Evolutionary conservation across 1,140 invertebrate genomes (phyloP), one percentile per base, ranked within the genome.

Genomic region (Drosophila varians): DNA sequence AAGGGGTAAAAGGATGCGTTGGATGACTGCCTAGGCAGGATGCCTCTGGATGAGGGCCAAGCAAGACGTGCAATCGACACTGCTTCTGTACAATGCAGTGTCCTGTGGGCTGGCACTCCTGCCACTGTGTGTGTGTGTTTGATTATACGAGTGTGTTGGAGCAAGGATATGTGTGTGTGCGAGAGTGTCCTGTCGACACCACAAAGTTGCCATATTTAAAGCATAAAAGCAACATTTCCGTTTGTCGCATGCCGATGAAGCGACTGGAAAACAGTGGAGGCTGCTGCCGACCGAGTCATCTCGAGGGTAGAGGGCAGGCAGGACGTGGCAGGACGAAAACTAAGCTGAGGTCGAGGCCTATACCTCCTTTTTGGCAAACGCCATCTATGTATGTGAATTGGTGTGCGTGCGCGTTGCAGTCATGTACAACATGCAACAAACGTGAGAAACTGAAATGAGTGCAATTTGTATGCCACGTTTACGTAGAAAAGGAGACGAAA

Each of bases 181-280:
- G 23, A 54, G 45, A 53, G 52, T 55, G 26, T 52, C 36, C 36
- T 66, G 58, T 69, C 62, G 73, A 62, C 77, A 87, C 82, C 82
- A 87, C 82, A 87, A 87, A 87, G 82, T 87, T 87, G 82, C 82
- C 82, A 87, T 87, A 87, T 87, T 87, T 87, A 87, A 87, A 87
- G 82, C 82, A 87, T 87, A 87, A 87, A 87, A 87, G 82, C 82
- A 87, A 87, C 82, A 87, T 87, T 87, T 87, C 82, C 82, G 82
- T 87, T 87, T 87, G 82, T 87, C 82, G 82, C 74, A 87, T 80
- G 80, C 80, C 66, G 69, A 72, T 72, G 68, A 47, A 72, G 69
- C 69, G 68, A 72, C 48, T 53, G 69, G 55, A 68, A 66, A 68
- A 53, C 55, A 62, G 45, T 23, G 9, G 14, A 9, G 18, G 23